Evolutionary conservation across 2,113 vertebrate genomes (phyloP), one percentile per base, ranked within the genome.

Genomic region (Narcine bancroftii): DNA sequence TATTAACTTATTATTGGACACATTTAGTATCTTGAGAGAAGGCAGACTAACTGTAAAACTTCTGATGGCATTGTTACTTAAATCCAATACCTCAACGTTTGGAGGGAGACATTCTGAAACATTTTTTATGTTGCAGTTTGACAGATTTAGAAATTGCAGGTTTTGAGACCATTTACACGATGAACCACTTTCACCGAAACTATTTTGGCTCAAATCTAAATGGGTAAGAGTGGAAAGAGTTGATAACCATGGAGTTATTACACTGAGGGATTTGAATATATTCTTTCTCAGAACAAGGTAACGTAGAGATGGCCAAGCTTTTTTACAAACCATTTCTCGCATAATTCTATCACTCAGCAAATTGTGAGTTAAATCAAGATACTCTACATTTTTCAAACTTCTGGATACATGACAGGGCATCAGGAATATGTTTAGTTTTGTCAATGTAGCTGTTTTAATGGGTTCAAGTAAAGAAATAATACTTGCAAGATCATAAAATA

Each of bases 1-100:
- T 92, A 94, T 95, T 92, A 99, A 92, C 92, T 97, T 97, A 94
- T 99, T 99, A 87, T 95, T 95, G 9, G 96, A 94, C 2, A 99
- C 95, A 92, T 97, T 94, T 66, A 99, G 97, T 93, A 97, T 97
- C 92, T 81, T 95, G 11, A 99, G 96, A 2, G 13, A 1, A 0
- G 96, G 96, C 3, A 98, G 95, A 0, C 1, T 1, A 92, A 96
- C 47, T 0, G 33, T 47, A 95, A 98, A 97, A 1, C 76, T 93
- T 3, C 83, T 47, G 6, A 99, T 96, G 47, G 96, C 94, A 65
- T 99, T 99, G 29, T 94, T 93, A 21, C 97, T 98, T n/a, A 98
- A 93, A 65, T 99, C 98, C 94, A 99, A 93, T 10, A 97, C 93
- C 93, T 97, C 95, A 93, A 98, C 94, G 0, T 85, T 96, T 33